phyloP scores from a whole-genome alignment of 2,888 invertebrate genomes.

The Oithona nana region DNA sequence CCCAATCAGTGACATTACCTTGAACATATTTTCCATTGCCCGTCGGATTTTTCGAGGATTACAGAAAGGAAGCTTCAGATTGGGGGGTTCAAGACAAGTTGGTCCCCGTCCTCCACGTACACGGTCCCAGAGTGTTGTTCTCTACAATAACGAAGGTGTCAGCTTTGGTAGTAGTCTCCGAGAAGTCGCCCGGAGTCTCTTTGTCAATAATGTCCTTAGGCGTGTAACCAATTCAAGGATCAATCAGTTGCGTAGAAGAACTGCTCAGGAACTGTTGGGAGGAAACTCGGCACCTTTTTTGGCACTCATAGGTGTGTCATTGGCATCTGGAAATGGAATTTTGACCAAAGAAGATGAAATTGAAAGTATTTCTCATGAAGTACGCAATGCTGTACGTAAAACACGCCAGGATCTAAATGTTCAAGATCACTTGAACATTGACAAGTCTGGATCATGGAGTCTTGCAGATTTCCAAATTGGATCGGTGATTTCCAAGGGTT shows the following conservation, averaged over 20 bases:
- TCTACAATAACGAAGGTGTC: too few relatives aligned
- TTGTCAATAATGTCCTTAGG: conserved; percentile 47
- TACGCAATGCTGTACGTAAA: conserved; percentile 28
- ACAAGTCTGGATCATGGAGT: conserved; percentile 25
- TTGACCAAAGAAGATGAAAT: conserved; percentile 54
- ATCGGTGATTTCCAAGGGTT: conserved; percentile 53
- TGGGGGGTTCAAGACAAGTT: neutral
- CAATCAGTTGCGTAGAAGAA: conserved; percentile 40
- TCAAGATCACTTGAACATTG: conserved; percentile 3
- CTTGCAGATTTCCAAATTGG: conserved; percentile 46
- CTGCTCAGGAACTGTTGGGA: conserved; percentile 42
- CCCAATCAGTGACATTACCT: too few relatives aligned
- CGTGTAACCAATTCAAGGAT: conserved; percentile 46
- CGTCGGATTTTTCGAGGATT: neutral
- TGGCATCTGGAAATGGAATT: conserved; percentile 47
- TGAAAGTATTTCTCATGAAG: conserved; percentile 57
- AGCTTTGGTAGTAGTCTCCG: too few relatives aligned
- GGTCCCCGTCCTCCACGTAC: neutral
- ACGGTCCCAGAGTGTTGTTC: too few relatives aligned
- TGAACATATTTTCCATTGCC: neutral
- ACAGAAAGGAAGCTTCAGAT: neutral
- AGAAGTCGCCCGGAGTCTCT: conserved; percentile 37
- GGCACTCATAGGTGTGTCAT: conserved; percentile 48
- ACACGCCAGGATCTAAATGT: neutral
- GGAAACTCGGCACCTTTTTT: conserved; percentile 53